A percentile compares a stretch with the other conserved stretches of the same genome.
Conservation (phyloP, 1,140 invertebrate genomes). For the Apis florea region DNA sequence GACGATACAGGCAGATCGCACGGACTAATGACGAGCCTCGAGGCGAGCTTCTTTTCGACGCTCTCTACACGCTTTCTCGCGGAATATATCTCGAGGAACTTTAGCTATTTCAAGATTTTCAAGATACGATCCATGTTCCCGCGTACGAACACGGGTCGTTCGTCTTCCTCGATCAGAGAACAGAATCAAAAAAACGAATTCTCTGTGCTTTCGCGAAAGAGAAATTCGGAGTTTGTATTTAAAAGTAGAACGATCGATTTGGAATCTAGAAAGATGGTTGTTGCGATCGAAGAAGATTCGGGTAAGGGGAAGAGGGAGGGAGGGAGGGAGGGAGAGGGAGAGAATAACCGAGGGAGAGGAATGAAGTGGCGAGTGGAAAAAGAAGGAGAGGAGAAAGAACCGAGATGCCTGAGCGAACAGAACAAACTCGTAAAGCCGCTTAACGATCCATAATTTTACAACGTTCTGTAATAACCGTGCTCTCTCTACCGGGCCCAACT, state of each 20-base stretch:
- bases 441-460: conserved; percentile 78
- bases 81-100: conserved; percentile 5
- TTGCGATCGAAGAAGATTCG: too few relatives aligned
- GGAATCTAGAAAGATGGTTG: too few relatives aligned
- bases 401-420: conserved; percentile 64
- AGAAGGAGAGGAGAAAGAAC: conserved; percentile 31
- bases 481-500: conserved; percentile 39
- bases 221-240: too few relatives aligned
- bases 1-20: conserved; percentile 61
- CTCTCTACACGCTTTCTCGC: conserved; percentile 16
- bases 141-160: too few relatives aligned
- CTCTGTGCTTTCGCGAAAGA: too few relatives aligned
- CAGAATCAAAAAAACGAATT: too few relatives aligned
- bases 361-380: conserved; percentile 5
- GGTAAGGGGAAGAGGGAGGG: too few relatives aligned
- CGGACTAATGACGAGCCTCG: conserved; percentile 59
- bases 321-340: conserved; percentile 19
- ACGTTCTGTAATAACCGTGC: conserved; percentile 74
- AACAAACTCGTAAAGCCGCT: conserved; percentile 76
- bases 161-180: too few relatives aligned
- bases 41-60: conserved; percentile 41
- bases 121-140: too few relatives aligned
- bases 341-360: conserved; percentile 45
- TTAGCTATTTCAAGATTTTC: conserved; percentile 29
- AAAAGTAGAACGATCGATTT: too few relatives aligned